Conservation (phyloP, 2,888 invertebrate genomes). For the Alsophila aescularia region DNA sequence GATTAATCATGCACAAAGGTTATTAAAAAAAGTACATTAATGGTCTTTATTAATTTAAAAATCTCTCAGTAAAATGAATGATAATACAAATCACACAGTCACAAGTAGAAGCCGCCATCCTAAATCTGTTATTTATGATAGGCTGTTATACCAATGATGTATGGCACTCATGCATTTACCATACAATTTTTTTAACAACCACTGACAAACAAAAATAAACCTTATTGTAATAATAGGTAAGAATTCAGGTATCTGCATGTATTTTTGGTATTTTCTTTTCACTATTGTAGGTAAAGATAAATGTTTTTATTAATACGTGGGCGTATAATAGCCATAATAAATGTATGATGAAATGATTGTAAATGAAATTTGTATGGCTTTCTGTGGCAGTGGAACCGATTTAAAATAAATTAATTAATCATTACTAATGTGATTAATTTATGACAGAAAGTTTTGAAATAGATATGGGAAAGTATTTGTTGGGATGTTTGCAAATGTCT, state of each 20-base stretch:
- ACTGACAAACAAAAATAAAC: conserved; percentile 26
- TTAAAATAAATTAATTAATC: conserved; percentile 21
- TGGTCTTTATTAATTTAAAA: not conserved
- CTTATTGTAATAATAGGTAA: conserved; percentile 20
- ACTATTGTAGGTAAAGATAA: conserved; percentile 46
- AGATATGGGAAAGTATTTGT: not conserved
- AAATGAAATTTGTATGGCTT: conserved; percentile 49
- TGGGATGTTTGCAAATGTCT: not conserved
- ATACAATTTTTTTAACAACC: conserved; percentile 15
- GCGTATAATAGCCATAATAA: conserved; percentile 62
- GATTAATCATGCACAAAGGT: too few relatives aligned
- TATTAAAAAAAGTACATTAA: not conserved
- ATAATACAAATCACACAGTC: conserved; percentile 28
- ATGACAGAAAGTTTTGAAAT: conserved; percentile 6
- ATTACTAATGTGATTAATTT: conserved; percentile 14
- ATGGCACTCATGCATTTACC: conserved; percentile 52
- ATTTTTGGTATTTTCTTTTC: conserved; percentile 29
- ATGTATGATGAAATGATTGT: conserved; percentile 59
- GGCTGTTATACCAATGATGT: conserved; percentile 67
- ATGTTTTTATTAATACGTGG: conserved; percentile 53
- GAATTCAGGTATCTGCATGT: not conserved
- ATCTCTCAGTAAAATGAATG: conserved; percentile 9
- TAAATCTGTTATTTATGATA: conserved; percentile 67
- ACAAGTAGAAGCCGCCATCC: conserved; percentile 54
- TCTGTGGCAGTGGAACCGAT: conserved; percentile 25